Base-by-base conservation (phyloP, 2,888 invertebrate genomes). In the Leptopilina myrica region DNA sequence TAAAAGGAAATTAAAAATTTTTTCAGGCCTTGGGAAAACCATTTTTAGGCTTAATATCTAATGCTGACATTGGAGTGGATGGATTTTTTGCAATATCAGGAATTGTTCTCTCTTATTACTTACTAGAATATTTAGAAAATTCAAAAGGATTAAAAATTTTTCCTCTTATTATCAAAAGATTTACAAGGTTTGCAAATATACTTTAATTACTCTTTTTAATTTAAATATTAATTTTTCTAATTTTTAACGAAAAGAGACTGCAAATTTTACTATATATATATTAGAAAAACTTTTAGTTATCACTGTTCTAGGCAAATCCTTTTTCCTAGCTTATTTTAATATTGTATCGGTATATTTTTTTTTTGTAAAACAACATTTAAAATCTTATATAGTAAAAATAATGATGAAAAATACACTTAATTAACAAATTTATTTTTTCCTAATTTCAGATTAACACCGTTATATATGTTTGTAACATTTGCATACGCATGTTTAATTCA, bases 51-150 rank as follows among this genome's bases (percentile, higher is more conserved):
- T 46, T 86, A n/a, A 9, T 88, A 0, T 82, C 86, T 73, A 87
- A 84, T 64, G 87, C 86, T 15, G 33, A 86, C 0, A 80, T 86
- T 12, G 76, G 86, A 7, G 83, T 87, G 62, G 89, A 89, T 40
- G 88, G 80, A 5, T 89, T 88, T 79, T 86, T 89, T 67, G 84
- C 79, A 0, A 80, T 88, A 20, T 87, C 89, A 4, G 89, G 88
- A 15, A 81, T 89, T 12, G 66, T 90, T 7, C 81, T 87, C 4
- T 80, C 86, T 20, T 88, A 89, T 77, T 79, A 83, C 12, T 56
- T 89, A 46, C 77, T 90, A 14, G 65, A 78, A n/a, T 84, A 85
- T 53, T 85, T 88, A 14, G 87, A 89, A 14, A 86, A 83, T 43
- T 83, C 69, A 11, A 87, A 86, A 75, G 84, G 80, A 49, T 79